Evolutionary conservation across 2,113 vertebrate species (phyloP), one percentile per base, ranked within the genome.

Genomic region (Emydocephalus ijimae): DNA sequence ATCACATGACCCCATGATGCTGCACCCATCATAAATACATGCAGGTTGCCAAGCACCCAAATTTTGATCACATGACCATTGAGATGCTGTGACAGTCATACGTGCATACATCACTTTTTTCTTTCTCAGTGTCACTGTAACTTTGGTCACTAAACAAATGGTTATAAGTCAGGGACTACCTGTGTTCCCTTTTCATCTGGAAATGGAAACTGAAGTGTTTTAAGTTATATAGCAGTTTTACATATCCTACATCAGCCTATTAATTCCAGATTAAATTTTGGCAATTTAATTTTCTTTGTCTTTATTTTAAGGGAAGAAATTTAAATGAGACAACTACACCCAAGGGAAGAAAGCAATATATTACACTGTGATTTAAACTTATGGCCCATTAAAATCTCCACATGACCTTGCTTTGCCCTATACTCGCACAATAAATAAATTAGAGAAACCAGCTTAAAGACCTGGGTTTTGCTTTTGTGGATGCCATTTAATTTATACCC

Each of bases 181-280:
- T 64, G 11, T 5, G 12, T 9, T 20, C 11, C 57, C 29, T 88
- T 69, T 74, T 52, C 34, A 34, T 24, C 61, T 54, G 48, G 89
- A 90, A 90, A 34, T 34, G 29, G 29, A 74, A 74, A 29, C 3
- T 14, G n/a, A 64, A 34, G 48, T 15, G 91, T 50, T 92, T 48
- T 45, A 39, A 26, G 11, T 85, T 54, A 88, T 24, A 54, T 9
- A 81, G 8, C 14, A 15, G 34, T 24, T 91, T 92, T 57, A 88
- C 34, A 64, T 8, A 50, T 26, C 23, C 85, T 26, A 61, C 94
- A 95, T 26, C 34, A 87, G 20, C 85, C 29, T 43, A 18, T 89
- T 93, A 93, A 95, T 94, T 94, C 6, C 0, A 0, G 0, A 85
- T 90, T 91, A 94, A 92, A 92, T 89, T 90, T 89, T 88, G 91